Evolutionary conservation across 2,113 vertebrate genomes (phyloP).

Genomic region (Microtus richardsoni): DNA sequence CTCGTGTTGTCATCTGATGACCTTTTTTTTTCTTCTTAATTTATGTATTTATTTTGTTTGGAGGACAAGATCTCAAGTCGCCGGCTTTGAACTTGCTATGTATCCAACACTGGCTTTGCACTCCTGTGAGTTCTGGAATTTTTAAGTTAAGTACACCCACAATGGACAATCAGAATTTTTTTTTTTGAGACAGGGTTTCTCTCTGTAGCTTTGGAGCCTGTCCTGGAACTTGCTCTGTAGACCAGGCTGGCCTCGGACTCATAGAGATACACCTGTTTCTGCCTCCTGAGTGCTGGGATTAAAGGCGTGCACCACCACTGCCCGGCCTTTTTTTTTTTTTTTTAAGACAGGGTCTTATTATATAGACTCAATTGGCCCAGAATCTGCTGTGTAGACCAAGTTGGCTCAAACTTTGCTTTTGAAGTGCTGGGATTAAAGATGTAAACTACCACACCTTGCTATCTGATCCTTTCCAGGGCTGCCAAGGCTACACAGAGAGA

Average conservation of each 20-base stretch:
- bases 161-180: neutral
- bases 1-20: neutral
- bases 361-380: neutral
- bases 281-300: too few relatives aligned
- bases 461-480: neutral
- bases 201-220: too few relatives aligned
- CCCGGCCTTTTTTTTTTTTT: neutral
- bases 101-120: neutral
- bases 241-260: too few relatives aligned
- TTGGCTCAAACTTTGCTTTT: neutral
- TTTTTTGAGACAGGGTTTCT: neutral
- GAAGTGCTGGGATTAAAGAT: neutral
- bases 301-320: too few relatives aligned
- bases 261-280: too few relatives aligned
- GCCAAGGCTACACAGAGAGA: neutral
- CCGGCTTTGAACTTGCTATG: neutral
- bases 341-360: neutral
- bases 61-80: neutral
- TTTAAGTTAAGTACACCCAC: neutral
- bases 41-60: neutral
- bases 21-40: neutral
- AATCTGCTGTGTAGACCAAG: neutral
- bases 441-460: neutral
- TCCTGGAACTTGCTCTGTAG: too few relatives aligned
- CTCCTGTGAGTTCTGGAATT: neutral